These are phyloP conservation scores for Chinchilla lanigera DNA, from an alignment of 2,113 vertebrate genomes.

Conservation along the genomic window DNA sequence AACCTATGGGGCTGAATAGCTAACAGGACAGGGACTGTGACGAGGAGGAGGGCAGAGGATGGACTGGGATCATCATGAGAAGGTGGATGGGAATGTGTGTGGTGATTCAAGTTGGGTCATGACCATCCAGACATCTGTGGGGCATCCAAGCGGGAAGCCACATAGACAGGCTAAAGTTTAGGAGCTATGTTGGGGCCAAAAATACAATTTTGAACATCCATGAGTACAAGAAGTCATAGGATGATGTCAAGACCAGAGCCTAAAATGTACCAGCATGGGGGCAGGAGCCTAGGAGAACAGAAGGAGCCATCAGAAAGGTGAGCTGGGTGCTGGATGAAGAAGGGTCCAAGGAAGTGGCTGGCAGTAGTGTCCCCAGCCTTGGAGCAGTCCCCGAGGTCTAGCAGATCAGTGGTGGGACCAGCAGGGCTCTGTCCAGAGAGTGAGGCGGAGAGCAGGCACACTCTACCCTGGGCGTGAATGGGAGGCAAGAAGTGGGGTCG, in stretches of 20 bases:
- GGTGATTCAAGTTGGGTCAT: background rate
- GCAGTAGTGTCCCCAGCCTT: background rate
- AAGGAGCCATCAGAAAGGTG: background rate
- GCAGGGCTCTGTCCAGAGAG: background rate
- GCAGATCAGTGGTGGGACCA: background rate
- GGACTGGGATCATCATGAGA: background rate
- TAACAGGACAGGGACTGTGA: background rate
- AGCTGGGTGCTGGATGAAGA: background rate
- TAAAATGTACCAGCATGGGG: no score
- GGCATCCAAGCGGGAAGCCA: background rate
- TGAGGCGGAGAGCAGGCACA: background rate
- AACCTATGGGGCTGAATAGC: no score
- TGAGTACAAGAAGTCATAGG: background rate
- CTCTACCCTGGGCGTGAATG: background rate
- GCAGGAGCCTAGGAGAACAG: background rate
- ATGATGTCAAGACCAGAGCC: background rate
- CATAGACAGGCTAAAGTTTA: background rate
- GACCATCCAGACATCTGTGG: background rate
- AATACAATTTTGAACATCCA: background rate
- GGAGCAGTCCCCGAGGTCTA: background rate
- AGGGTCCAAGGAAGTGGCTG: background rate
- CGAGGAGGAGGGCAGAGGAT: background rate
- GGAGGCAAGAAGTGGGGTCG: rapidly evolving
- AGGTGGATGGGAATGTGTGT: no score
- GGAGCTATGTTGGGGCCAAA: background rate